Evolutionary conservation across 2,113 vertebrate genomes (phyloP), one percentile per base, ranked within the genome.

Genomic region (Narcine bancroftii): DNA sequence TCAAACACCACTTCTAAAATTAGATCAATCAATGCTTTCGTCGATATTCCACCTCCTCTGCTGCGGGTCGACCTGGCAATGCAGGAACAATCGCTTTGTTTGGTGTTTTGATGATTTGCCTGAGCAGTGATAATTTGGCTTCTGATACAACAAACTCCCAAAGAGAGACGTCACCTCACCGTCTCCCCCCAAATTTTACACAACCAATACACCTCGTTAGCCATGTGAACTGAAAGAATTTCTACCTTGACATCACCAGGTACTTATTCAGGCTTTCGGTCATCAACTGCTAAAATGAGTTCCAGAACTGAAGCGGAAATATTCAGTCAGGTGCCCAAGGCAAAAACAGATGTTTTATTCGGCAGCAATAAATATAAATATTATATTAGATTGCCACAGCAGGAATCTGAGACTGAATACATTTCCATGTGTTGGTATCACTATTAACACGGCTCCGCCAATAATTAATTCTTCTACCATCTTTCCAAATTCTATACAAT

Each of bases 201-300:
- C 50, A 69, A 60, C 13, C n/a, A n/a, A n/a, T n/a, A n/a, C n/a
- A n/a, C n/a, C n/a, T n/a, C n/a, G n/a, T n/a, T n/a, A n/a, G n/a
- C n/a, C n/a, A n/a, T n/a, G n/a, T n/a, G n/a, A 93, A 92, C 87
- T 95, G 93, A 93, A 69, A 94, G 94, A 94, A 93, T 94, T 94
- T 95, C 94, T 93, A 33, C 0, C 94, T 92, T 92, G 79, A 92
- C 69, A 92, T 39, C 19, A 11, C 92, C 93, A 93, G 85, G 93
- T 92, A 92, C 65, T 93, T 50, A 50, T 91, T 93, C 93, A 94
- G 93, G 72, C 91, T 93, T 94, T 69, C 17, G 50, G 92, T 24
- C 63, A 0, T 65, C 21, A n/a, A 39, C 92, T 79, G 92, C 89
- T 91, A 95, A n/a, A 95, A 95, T 93, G 94, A 94, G 76, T 93